Base-by-base conservation (phyloP, 2,888 invertebrate genomes). In the Allacma fusca region DNA sequence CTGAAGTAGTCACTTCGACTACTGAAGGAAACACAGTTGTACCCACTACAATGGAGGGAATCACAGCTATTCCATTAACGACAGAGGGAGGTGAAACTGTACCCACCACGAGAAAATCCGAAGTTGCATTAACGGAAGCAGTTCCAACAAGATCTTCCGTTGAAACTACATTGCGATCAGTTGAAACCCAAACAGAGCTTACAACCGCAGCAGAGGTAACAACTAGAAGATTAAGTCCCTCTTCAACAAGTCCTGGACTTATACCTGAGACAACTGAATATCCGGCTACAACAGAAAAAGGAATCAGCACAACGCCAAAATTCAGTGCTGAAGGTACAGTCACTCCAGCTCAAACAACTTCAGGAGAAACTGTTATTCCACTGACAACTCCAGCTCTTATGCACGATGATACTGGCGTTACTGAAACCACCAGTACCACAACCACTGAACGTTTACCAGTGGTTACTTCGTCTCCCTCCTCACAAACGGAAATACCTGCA, bases 181-280 rank as follows among this genome's bases (percentile, higher is more conserved):
- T n/a, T n/a, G n/a, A n/a, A n/a, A n/a, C n/a, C n/a, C n/a, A n/a
- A n/a, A n/a, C n/a, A 13, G 28, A 28, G 9, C 67, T 67, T 1
- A 67, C 67, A 1, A 26, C 67, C 4, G 21, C 23, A 59, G 16
- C 21, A 59, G 59, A 59, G n/a, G 9, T n/a, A 59, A 13, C 59
- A n/a, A 59, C 59, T n/a, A 21, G 24, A n/a, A 12, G 21, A 4
- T 1, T 34, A 28, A 34, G 29, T 7, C 12, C 44, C 7, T 64
- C 50, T n/a, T 24, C 21, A 29, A 64, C 62, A 86, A 87, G 85
- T 82, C 86, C 86, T 74, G 85, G 28, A 28, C 64, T 64, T 34
- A n/a, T 67, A 0, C 59, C 23, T 19, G 26, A n/a, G 7, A 59
- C 72, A 72, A 28, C 29, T 9, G 34, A 34, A 9, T 34, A 34